Conservation (phyloP, 2,797 vertebrate genomes). For the Eptatretus atami region DNA sequence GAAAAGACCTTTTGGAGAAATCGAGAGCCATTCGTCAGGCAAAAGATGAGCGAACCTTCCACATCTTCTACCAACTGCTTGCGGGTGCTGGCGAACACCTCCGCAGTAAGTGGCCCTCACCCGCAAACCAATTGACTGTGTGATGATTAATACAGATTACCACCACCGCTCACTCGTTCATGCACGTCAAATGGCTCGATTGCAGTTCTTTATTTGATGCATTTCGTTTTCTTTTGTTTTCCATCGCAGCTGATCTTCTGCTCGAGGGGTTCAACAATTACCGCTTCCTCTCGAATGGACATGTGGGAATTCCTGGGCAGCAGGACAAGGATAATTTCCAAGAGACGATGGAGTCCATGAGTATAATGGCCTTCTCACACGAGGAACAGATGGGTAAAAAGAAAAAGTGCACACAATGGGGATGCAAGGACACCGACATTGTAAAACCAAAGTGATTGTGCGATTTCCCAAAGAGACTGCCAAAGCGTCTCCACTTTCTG, state of each 20-base stretch:
- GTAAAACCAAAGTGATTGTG: too few species aligned
- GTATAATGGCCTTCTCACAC: conserved; percentile 41
- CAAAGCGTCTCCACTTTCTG: too few species aligned
- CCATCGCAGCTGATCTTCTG: conserved; percentile 30
- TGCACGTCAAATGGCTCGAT: too few species aligned
- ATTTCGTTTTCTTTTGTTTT: neutral
- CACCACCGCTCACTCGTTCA: too few species aligned
- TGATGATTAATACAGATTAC: too few species aligned
- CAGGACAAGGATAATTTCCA: conserved; percentile 54
- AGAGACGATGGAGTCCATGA: conserved; percentile 61
- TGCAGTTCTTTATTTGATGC: too few species aligned
- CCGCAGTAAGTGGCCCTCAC: conserved; percentile 18
- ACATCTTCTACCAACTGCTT: conserved; percentile 57
- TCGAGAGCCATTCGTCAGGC: conserved; percentile 55
- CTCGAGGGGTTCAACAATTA: conserved; percentile 36
- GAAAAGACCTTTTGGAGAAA: neutral
- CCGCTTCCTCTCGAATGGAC: conserved; percentile 43
- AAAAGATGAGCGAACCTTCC: conserved; percentile 60
- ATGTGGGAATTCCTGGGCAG: conserved; percentile 30
- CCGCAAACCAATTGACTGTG: too few species aligned
- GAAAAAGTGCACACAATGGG: neutral
- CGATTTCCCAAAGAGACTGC: too few species aligned
- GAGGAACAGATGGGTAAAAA: conserved; percentile 29
- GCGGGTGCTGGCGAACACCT: conserved; percentile 30
- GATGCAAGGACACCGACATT: too few species aligned